Conservation (phyloP, 92 coral and sea anemone genomes). For the Diadumene lineata region DNA sequence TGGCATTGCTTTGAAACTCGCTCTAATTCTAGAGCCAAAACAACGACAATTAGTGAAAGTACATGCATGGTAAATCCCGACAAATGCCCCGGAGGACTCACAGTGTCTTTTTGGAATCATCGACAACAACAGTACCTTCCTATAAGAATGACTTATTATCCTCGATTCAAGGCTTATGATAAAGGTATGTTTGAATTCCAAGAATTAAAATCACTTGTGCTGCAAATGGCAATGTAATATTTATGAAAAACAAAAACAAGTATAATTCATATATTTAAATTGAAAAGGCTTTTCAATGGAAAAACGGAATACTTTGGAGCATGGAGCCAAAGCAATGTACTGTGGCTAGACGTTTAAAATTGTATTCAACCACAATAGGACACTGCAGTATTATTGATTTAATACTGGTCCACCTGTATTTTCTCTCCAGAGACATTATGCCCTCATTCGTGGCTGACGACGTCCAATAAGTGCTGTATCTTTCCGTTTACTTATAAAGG, state of each 20-base stretch:
- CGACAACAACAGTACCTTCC: neutral
- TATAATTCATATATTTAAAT: too few relatives aligned
- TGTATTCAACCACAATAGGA: neutral
- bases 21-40: neutral
- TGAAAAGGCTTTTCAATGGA: too few relatives aligned
- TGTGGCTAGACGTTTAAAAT: too few relatives aligned
- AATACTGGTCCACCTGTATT: too few relatives aligned
- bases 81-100: constrained; percentile 32
- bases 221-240: too few relatives aligned
- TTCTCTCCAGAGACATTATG: too few relatives aligned
- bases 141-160: neutral
- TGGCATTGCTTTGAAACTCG: neutral
- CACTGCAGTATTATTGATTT: too few relatives aligned
- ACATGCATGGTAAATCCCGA: constrained; percentile 32
- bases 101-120: constrained; percentile 15
- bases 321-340: too few relatives aligned
- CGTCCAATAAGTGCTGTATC: constrained; percentile 16
- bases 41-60: neutral
- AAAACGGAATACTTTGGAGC: too few relatives aligned
- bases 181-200: constrained; percentile 4
- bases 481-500: constrained; percentile 30
- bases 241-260: too few relatives aligned
- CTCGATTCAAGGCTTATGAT: constrained; percentile 8
- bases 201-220: too few relatives aligned
- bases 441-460: constrained; percentile 36